Conservation (phyloP, 2,113 vertebrate genomes). For the Anolis carolinensis region DNA sequence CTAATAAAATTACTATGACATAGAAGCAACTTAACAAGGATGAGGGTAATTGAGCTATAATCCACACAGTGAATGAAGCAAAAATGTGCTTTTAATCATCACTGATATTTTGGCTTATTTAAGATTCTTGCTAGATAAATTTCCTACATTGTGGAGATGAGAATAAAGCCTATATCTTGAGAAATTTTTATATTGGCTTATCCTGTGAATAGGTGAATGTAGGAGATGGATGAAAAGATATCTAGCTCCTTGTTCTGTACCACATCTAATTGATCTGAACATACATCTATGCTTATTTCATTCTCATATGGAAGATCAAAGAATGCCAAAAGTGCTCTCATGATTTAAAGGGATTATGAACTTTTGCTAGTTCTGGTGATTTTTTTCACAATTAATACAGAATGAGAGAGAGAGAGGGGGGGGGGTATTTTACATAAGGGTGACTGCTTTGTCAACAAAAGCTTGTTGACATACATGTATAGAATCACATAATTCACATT, state of each 20-base stretch:
- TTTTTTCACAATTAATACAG: no score
- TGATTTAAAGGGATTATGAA: no score
- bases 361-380: no score
- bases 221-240: neutral
- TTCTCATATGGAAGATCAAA: neutral
- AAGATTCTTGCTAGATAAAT: slow-evolving; percentile 23
- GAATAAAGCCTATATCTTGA: rapidly evolving
- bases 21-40: slow-evolving; percentile 58
- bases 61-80: slow-evolving; percentile 37
- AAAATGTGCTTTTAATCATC: slow-evolving; percentile 58
- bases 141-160: neutral
- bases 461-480: no score
- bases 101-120: slow-evolving; percentile 26
- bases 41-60: slow-evolving; percentile 65
- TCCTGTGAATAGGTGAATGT: neutral
- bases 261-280: neutral
- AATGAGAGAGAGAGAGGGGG: no score
- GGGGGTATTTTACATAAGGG: no score
- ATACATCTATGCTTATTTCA: neutral
- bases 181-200: neutral
- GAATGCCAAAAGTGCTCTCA: no score
- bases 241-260: neutral
- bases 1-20: slow-evolving; percentile 65
- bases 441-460: no score
- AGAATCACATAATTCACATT: no score